A percentile compares a stretch with the other conserved stretches of the same genome.
These are phyloP conservation scores for Ectobius pallidus DNA, from an alignment of 2,888 invertebrate species.

Conservation along the genomic window DNA sequence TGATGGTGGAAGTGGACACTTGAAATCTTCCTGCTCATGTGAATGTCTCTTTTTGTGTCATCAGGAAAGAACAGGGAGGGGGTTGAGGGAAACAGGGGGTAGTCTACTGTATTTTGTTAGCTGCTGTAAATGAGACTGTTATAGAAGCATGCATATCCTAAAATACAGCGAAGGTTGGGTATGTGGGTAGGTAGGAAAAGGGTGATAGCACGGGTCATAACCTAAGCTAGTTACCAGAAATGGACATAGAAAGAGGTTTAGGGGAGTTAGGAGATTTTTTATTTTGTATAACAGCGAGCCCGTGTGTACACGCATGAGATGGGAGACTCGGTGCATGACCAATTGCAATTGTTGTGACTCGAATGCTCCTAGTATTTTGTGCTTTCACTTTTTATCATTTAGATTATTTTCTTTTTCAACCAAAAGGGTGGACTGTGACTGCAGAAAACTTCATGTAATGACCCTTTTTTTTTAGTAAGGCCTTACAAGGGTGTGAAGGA, in stretches of 20 bases:
- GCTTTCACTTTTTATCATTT: constrained; percentile 23
- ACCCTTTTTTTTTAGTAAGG: background rate
- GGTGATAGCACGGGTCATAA: constrained; percentile 26
- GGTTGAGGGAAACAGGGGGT: background rate
- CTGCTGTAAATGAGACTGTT: constrained; percentile 20
- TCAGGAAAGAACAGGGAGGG: background rate
- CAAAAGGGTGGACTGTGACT: background rate
- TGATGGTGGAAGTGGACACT: constrained; percentile 22
- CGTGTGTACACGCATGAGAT: constrained; percentile 26
- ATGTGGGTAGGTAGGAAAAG: background rate
- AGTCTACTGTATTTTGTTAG: constrained; percentile 22
- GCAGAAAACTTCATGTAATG: background rate
- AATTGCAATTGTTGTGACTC: constrained; percentile 25
- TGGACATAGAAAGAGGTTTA: constrained; percentile 25
- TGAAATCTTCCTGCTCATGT: constrained; percentile 24
- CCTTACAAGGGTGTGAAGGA: background rate
- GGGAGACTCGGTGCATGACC: constrained; percentile 31
- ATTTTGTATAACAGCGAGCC: constrained; percentile 18
- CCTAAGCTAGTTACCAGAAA: constrained; percentile 32
- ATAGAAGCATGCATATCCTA: constrained; percentile 31
- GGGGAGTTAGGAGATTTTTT: constrained; percentile 14
- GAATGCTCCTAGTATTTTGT: constrained; percentile 17
- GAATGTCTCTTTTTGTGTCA: constrained; percentile 16
- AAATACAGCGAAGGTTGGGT: constrained; percentile 11
- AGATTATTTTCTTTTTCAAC: constrained; percentile 20